A percentile compares a stretch with the other conserved stretches of the same genome.
These are phyloP conservation scores for Oscarella lobularis DNA, from an alignment of 37 sponge, comb jelly and placozoan species.

Conservation along the genomic window DNA sequence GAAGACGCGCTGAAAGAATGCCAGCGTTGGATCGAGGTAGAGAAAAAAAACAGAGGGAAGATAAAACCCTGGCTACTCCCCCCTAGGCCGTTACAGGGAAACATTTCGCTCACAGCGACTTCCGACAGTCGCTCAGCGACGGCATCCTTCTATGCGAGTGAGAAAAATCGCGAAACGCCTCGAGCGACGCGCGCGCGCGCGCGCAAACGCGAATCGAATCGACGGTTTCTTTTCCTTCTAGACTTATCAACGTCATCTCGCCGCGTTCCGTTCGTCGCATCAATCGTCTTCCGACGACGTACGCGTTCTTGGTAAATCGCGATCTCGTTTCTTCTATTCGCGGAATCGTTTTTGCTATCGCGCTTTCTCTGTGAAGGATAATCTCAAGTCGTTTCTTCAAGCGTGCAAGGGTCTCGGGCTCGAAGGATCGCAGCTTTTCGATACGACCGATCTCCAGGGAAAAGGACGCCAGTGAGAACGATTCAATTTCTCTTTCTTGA, in stretches of 20 bases:
- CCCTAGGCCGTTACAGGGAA: constrained; percentile 60
- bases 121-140: constrained; percentile 58
- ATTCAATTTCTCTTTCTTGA: no score
- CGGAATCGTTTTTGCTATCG: constrained; percentile 55
- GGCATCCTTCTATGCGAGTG: constrained; percentile 82
- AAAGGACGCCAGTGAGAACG: no score
- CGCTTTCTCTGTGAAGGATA: constrained; percentile 32
- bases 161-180: background rate
- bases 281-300: constrained; percentile 29
- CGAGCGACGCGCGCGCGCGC: no score
- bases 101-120: constrained; percentile 15
- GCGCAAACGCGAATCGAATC: no score
- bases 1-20: background rate
- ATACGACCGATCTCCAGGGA: constrained; percentile 57
- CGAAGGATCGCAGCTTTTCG: constrained; percentile 66
- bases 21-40: background rate
- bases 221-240: no score
- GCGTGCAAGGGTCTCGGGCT: constrained; percentile 54
- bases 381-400: constrained; percentile 54
- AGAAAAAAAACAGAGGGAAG: background rate
- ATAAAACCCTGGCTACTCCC: background rate
- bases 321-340: background rate
- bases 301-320: constrained; percentile 48
- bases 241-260: constrained; percentile 46
- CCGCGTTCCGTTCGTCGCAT: constrained; percentile 56